Evolutionary conservation across 2,113 vertebrate species (phyloP).

Genomic region (Pseudorasbora parva): DNA sequence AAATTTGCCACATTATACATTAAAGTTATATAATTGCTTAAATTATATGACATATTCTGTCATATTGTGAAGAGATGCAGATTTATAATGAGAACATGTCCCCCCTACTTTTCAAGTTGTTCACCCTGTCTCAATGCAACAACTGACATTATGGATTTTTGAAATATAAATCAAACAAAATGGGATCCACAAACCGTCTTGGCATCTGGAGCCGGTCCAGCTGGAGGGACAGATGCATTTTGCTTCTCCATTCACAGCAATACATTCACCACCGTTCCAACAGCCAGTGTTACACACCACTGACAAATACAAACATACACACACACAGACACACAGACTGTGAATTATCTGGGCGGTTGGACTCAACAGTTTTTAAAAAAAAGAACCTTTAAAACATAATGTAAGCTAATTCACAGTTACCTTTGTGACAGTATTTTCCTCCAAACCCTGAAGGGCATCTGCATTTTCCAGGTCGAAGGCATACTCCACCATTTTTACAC

Average conservation of each 20-base stretch:
- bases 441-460: conserved; percentile 81
- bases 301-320: conserved; percentile 62
- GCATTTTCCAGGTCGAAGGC: conserved; percentile 86
- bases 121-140: neutral
- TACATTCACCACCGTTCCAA: conserved; percentile 85
- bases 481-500: conserved; percentile 86
- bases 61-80: too few relatives aligned
- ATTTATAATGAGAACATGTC: too few relatives aligned
- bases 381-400: neutral
- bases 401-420: conserved; percentile 59
- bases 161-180: neutral
- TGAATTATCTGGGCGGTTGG: neutral
- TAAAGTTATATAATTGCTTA: too few relatives aligned
- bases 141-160: neutral
- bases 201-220: conserved; percentile 85
- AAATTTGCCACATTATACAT: too few relatives aligned
- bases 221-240: conserved; percentile 84
- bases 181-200: conserved; percentile 77
- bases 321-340: neutral
- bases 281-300: conserved; percentile 85
- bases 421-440: conserved; percentile 86
- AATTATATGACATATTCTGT: too few relatives aligned
- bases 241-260: conserved; percentile 77
- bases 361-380: too few relatives aligned
- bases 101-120: neutral